These are phyloP conservation scores for Cryptocheilus praepositus DNA, from an alignment of 2,888 invertebrate genomes.

Conservation along the genomic window DNA sequence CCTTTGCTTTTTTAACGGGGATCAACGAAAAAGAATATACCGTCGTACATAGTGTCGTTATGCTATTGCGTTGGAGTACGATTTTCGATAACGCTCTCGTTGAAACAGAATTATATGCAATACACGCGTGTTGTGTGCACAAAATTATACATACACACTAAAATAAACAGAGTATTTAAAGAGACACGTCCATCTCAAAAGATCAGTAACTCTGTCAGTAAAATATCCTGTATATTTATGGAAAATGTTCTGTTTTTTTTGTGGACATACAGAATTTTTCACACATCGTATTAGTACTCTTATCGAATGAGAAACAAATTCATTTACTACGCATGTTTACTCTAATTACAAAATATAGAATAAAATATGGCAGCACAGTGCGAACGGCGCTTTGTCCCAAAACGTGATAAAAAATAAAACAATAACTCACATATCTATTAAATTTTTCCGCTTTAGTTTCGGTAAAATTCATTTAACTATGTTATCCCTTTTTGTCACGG, in stretches of 20 bases:
- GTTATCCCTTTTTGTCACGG: no score
- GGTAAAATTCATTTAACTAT: no score
- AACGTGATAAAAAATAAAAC: slow-evolving; percentile 21
- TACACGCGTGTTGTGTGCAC: no score
- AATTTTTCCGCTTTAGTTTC: slow-evolving; percentile 12
- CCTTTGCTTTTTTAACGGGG: no score
- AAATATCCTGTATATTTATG: slow-evolving; percentile 13
- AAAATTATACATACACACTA: background rate
- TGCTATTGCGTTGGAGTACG: no score
- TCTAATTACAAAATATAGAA: slow-evolving; percentile 29
- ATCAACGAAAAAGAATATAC: no score
- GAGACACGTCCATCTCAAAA: background rate
- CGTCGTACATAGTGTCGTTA: no score
- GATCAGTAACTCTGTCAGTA: slow-evolving; percentile 2
- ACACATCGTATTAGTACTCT: slow-evolving; percentile 1
- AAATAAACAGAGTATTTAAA: slow-evolving; percentile 9
- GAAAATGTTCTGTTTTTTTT: slow-evolving; percentile 11
- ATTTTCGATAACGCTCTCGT: no score
- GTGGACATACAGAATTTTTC: slow-evolving; percentile 2
- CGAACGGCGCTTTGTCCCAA: slow-evolving; percentile 31
- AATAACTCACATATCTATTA: slow-evolving; percentile 16
- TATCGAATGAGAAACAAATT: slow-evolving; percentile 16
- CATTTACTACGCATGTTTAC: slow-evolving; percentile 22
- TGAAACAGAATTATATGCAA: no score
- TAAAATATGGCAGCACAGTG: slow-evolving; percentile 35